These are phyloP conservation scores for Heliconius eleuchia DNA, from an alignment of 1,140 invertebrate species.

Conservation along the genomic window DNA sequence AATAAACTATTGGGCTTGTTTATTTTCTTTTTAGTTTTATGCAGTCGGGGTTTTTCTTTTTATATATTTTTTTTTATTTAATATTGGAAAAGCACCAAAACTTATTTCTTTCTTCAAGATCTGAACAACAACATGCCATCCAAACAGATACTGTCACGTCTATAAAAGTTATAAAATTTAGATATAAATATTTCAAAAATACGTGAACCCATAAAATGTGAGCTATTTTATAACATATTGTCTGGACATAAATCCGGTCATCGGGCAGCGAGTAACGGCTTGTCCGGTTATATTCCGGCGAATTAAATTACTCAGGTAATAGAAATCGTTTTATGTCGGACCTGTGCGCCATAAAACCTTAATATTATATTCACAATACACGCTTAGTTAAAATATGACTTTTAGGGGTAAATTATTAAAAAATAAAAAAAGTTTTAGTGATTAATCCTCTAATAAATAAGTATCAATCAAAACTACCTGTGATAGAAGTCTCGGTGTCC, in stretches of 20 bases:
- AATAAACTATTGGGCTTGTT: no score
- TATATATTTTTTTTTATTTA: no score
- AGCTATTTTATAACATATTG: constrained; percentile 63
- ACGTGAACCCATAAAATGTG: constrained; percentile 18
- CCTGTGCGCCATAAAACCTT: neutral
- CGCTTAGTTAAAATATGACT: neutral
- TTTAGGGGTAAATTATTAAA: neutral
- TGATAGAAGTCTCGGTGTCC: neutral
- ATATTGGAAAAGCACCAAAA: no score
- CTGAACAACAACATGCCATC: neutral
- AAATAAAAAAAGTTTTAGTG: neutral
- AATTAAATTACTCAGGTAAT: constrained; percentile 52
- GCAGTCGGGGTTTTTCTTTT: no score
- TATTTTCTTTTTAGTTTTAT: no score
- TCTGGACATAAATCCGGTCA: constrained; percentile 60
- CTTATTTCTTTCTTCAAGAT: no score
- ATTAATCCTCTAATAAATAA: no score
- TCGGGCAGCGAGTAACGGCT: constrained; percentile 59
- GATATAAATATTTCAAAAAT: constrained; percentile 17
- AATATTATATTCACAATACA: neutral
- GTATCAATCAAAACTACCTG: neutral
- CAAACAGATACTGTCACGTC: neutral
- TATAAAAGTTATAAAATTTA: neutral
- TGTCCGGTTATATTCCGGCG: constrained; percentile 45
- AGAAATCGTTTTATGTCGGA: constrained; percentile 4